Evolutionary conservation across 2,113 vertebrate species (phyloP), one percentile per base, ranked within the genome.

Genomic region (Gallinago jamesoni): DNA sequence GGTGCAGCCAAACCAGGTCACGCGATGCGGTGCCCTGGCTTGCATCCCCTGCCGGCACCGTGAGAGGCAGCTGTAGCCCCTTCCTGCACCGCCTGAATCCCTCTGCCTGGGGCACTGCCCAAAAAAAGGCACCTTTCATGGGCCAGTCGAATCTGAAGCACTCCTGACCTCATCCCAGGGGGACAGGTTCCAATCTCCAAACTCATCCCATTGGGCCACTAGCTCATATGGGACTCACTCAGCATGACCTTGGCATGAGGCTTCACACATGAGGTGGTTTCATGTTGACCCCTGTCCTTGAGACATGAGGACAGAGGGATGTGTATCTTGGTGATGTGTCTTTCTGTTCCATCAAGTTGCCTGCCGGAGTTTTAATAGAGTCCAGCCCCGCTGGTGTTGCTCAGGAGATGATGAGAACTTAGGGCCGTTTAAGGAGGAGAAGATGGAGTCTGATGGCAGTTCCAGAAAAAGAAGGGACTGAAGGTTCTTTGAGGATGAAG

Each of bases 231-330:
- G 56, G 78, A 60, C 37, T 72, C 2, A 0, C 27, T 23, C 4
- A 1, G 30, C 27, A 5, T 9, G 67, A 52, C 63, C 59, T 67
- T 37, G 72, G 72, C 18, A 47, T 0, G 1, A 89, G 39, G 35
- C 21, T 80, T 33, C 0, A 3, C 0, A 2, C 41, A 7, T 1
- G 9, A 41, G 31, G 15, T 9, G 28, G 62, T 7, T 64, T 77
- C 56, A 5, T 3, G 19, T n/a, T 50, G 43, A 48, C 12, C 13
- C 18, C 22, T 48, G 41, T 45, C 19, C 31, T 39, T 30, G 30
- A 41, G 33, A 74, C 7, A 10, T 9, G 13, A 45, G 35, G 59
- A 22, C 67, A 27, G 21, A 25, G 15, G 23, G 19, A n/a, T 27
- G 30, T 5, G 28, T 24, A 30, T 77, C 24, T 37, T 1, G 2